Percentiles rank a stretch among this genome's conserved stretches.
Conservation (phyloP, 2,888 invertebrate genomes). For the Allygus modestus region DNA sequence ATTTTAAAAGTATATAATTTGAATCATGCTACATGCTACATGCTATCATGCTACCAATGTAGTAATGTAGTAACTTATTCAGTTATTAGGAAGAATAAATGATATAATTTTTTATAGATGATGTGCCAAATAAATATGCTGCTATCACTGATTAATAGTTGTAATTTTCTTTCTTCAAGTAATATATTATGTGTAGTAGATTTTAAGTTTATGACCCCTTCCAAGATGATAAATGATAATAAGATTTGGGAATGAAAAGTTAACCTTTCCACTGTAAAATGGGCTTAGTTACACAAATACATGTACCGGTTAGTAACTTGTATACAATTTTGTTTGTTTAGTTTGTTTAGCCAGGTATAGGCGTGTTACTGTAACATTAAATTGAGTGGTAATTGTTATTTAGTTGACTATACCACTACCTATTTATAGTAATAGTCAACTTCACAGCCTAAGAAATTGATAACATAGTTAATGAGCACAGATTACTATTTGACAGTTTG, state of each 20-base stretch:
- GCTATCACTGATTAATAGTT: conserved; percentile 10
- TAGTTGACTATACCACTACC: no score
- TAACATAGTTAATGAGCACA: no score
- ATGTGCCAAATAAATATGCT: conserved; percentile 9
- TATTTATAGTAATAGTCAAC: no score
- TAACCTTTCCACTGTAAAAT: not conserved
- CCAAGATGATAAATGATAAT: not conserved
- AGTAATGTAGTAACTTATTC: no score
- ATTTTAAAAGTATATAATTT: no score
- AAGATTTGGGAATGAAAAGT: not conserved
- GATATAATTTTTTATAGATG: not conserved
- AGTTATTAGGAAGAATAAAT: not conserved
- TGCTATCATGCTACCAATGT: no score
- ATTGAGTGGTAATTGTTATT: no score
- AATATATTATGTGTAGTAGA: not conserved
- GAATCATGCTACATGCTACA: no score
- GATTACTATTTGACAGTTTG: no score
- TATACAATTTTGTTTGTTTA: not conserved
- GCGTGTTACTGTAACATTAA: no score
- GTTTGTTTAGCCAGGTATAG: no score
- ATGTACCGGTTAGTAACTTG: conserved; percentile 16
- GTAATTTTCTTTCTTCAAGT: not conserved
- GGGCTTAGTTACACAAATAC: conserved; percentile 26
- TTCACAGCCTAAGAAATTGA: no score
- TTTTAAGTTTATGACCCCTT: not conserved